A percentile compares a stretch with the other conserved stretches of the same genome.
Evolutionary conservation across 2,888 invertebrate species (phyloP).

Genomic region (Trichopoda pennipes): DNA sequence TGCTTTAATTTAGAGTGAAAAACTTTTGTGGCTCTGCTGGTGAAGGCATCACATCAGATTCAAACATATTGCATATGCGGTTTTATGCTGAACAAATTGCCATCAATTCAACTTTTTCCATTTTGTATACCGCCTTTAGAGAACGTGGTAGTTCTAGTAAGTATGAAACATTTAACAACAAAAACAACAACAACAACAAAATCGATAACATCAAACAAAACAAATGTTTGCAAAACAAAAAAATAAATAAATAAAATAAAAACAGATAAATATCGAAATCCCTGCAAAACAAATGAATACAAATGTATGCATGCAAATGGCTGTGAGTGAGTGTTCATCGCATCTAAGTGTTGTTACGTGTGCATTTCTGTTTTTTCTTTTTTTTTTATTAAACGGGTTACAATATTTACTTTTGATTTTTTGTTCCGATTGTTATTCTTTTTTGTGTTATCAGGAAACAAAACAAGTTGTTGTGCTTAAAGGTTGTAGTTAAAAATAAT

Average conservation of each 20-base stretch:
- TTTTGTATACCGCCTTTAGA: conserved; percentile 88
- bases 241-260: not conserved
- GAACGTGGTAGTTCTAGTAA: conserved; percentile 77
- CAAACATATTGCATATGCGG: conserved; percentile 87
- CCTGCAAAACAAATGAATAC: conserved; percentile 48
- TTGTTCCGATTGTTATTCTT: conserved; percentile 7
- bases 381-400: conserved; percentile 4
- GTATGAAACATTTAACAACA: conserved; percentile 44
- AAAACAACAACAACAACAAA: not conserved
- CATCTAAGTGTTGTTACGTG: not conserved
- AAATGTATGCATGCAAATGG: conserved; percentile 33
- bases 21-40: conserved; percentile 94
- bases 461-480: conserved; percentile 8
- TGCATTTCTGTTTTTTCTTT: not conserved
- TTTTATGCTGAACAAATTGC: conserved; percentile 86
- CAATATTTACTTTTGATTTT: conserved; percentile 36
- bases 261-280: conserved; percentile 25
- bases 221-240: conserved; percentile 6
- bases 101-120: conserved; percentile 85
- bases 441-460: conserved; percentile 1
- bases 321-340: not conserved
- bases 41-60: conserved; percentile 86
- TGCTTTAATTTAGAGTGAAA: conserved; percentile 81
- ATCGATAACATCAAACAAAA: not conserved
- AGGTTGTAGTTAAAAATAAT: conserved; percentile 36